A percentile compares a stretch with the other conserved stretches of the same genome.
Evolutionary conservation across 2,797 vertebrate species (phyloP).

Genomic region (Caiman crocodilus): DNA sequence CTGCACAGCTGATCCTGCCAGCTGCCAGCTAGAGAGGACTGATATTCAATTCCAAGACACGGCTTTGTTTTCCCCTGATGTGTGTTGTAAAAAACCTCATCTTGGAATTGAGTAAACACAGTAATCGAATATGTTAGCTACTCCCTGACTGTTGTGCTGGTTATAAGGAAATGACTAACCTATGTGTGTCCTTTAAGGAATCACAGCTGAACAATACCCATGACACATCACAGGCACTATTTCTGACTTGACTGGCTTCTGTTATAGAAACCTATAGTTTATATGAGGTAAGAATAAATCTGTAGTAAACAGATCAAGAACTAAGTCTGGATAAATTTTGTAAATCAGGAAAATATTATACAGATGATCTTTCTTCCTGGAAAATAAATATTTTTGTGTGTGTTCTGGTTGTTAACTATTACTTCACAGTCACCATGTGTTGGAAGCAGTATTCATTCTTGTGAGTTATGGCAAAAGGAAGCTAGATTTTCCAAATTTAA

Average conservation of each 20-base stretch:
- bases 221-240: neutral
- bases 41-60: too few species aligned
- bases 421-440: neutral
- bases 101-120: neutral
- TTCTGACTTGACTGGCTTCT: neutral
- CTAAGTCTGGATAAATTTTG: too few species aligned
- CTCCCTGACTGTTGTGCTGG: neutral
- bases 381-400: neutral
- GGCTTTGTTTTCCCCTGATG: too few species aligned
- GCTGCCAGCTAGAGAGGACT: too few species aligned
- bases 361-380: neutral
- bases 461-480: neutral
- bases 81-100: too few species aligned
- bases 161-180: neutral
- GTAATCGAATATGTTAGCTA: neutral
- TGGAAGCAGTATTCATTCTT: neutral
- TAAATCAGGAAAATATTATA: neutral
- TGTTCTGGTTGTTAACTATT: neutral
- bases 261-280: neutral
- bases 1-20: too few species aligned
- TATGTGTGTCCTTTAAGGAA: neutral
- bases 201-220: neutral
- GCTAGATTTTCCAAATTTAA: neutral
- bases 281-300: neutral
- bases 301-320: too few species aligned